Conservation (phyloP, 2,888 invertebrate genomes). For the Lycocerus yunnanus region DNA sequence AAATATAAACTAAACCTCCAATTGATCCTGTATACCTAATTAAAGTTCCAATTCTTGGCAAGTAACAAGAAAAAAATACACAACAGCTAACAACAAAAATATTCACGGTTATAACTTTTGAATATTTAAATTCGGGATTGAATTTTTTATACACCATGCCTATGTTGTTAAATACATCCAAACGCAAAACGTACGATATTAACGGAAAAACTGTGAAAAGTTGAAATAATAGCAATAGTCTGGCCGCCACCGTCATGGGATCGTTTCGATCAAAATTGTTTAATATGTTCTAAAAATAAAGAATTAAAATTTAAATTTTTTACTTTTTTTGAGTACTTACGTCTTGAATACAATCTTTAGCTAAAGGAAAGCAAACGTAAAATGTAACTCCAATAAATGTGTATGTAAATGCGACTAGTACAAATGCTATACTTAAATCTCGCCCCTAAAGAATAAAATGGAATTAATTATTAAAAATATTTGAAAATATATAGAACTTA, state of each 20-base stretch:
- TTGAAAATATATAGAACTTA: constrained; percentile 54
- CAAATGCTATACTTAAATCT: constrained; percentile 82
- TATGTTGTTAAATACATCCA: constrained; percentile 65
- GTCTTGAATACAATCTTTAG: constrained; percentile 88
- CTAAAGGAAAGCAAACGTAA: constrained; percentile 81
- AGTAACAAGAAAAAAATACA: constrained; percentile 80
- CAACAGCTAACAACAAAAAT: constrained; percentile 67
- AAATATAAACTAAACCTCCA: constrained; percentile 85
- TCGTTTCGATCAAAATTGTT: constrained; percentile 87
- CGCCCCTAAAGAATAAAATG: constrained; percentile 65
- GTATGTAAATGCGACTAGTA: constrained; percentile 81
- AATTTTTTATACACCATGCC: constrained; percentile 46
- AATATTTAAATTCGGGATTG: constrained; percentile 47
- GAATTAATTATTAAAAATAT: background rate
- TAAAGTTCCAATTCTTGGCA: constrained; percentile 85
- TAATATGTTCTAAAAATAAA: constrained; percentile 73
- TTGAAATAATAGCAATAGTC: constrained; percentile 83
- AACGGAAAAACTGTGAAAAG: constrained; percentile 87
- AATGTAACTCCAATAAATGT: constrained; percentile 78
- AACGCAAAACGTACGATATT: constrained; percentile 80
- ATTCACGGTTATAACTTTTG: constrained; percentile 68
- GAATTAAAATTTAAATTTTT: background rate
- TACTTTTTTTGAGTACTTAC: constrained; percentile 63
- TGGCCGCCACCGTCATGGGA: constrained; percentile 77
- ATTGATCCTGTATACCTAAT: constrained; percentile 90